Base-by-base conservation (phyloP, 2,888 invertebrate genomes). In the Vandiemenella viatica region DNA sequence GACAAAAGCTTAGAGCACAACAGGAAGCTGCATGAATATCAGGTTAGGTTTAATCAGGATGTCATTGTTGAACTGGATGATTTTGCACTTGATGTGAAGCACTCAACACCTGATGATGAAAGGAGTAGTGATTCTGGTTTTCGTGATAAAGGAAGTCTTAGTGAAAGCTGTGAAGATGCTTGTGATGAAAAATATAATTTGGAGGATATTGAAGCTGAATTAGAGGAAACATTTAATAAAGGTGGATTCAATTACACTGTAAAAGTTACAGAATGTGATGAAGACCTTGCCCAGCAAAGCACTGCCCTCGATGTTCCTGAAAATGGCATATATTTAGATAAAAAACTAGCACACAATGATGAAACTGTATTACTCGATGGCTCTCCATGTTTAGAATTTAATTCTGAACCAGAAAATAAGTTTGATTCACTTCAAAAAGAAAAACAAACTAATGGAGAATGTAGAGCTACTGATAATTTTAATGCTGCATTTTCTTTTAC, bases 61-160 rank as follows among this genome's bases (percentile, higher is more conserved):
- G n/a, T n/a, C n/a, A n/a, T n/a, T 44, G 61, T 62, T 21, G 51
- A 50, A 10, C 44, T 49, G 4, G 67, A 67, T 10, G 67, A 67
- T 43, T 47, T 38, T 44, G 54, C 37, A 4, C 65, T 68, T n/a
- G 66, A 67, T 7, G 66, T 66, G 21, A 65, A 65, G 45, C 57
- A 67, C n/a, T 63, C 65, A 16, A 70, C 70, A 0, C 70, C 70
- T 1, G 70, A 70, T 49, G 69, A 70, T 45, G 70, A 70, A 51
- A 60, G 69, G 18, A 70, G 70, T 52, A 68, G 68, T n/a, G 70
- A 70, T 51, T 68, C 69, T 16, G 70, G 69, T 43, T 70, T 69
- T 46, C 61, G 69, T 13, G 69, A 69, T 50, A 70, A 70, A 53
- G 69, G 69, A n/a, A 61, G 62, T 51, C 49, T 61, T 15, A 61